Base-by-base conservation (phyloP, 2,113 vertebrate species). In the Hippoglossus stenolepis region DNA sequence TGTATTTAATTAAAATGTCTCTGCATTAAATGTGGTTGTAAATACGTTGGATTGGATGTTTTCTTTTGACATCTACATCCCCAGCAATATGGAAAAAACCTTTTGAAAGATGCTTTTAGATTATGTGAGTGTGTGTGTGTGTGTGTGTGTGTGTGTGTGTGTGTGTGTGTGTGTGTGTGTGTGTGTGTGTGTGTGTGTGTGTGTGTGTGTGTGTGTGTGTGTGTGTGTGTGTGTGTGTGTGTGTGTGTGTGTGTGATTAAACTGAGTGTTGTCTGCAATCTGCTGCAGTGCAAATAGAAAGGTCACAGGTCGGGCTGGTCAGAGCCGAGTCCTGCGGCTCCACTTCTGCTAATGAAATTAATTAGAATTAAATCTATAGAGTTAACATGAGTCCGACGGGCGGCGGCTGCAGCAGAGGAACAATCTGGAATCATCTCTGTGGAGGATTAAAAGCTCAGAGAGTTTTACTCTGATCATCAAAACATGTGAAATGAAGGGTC, bases 291-390 rank as follows among this genome's bases (percentile, higher is more conserved):
- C 28, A 61, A 67, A 81, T 76, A 7, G 10, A 68, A 68, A 81
- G 70, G 78, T 84, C 59, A 65, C 5, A 84, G 88, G 79, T 86
- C 72, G 13, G 3, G 0, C n/a, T 15, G 11, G n/a, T 78, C 65
- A 17, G 17, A 66, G 77, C 40, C 17, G 4, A 0, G 5, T 47
- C 57, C 71, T 54, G 35, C 58, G 11, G 68, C 70, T 84, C 71
- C 59, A 69, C 54, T 83, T 79, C 65, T 31, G 54, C 75, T 84
- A 61, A 82, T 87, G 57, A 65, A 77, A 90, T 82, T 58, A 84
- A 85, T 85, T 66, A 56, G 26, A 81, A 20, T 75, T 65, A 81
- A 79, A 74, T 79, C 67, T 76, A 70, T 69, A 75, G 65, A 43
- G 73, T 78, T 73, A 68, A 76, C 58, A 57, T 43, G 75, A 75